Evolutionary conservation across 2,797 vertebrate genomes (phyloP).

Genomic region (Karalla daura): DNA sequence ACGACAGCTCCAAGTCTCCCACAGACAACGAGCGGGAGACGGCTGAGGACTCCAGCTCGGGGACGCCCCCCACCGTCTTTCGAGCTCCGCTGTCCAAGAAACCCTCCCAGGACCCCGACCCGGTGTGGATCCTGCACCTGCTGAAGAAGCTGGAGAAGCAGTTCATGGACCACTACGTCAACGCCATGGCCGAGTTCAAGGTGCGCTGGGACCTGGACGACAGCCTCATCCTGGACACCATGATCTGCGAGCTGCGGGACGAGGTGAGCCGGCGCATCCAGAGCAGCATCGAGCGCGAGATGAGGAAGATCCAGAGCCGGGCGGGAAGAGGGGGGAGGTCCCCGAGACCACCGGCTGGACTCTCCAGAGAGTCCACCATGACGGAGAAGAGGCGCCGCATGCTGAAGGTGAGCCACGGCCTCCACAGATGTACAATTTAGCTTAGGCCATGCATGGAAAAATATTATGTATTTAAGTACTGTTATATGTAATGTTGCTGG

Average conservation of each 20-base stretch:
- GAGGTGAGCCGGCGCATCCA: slow-evolving; percentile 89
- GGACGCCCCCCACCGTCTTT: slow-evolving; percentile 40
- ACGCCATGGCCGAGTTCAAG: slow-evolving; percentile 87
- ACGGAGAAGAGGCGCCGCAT: slow-evolving; percentile 84
- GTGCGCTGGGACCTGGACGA: slow-evolving; percentile 90
- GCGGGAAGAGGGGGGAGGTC: slow-evolving; percentile 51
- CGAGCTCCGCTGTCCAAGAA: slow-evolving; percentile 39
- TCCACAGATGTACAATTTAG: too few species aligned
- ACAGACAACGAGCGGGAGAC: slow-evolving; percentile 69
- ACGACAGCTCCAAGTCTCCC: slow-evolving; percentile 69
- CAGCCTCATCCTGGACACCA: slow-evolving; percentile 82
- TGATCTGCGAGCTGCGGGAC: slow-evolving; percentile 88
- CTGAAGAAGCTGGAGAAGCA: slow-evolving; percentile 90
- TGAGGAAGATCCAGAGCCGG: slow-evolving; percentile 85
- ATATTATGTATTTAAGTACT: too few species aligned
- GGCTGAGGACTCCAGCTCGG: slow-evolving; percentile 56
- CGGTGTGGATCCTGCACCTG: slow-evolving; percentile 86
- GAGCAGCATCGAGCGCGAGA: slow-evolving; percentile 84
- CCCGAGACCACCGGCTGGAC: slow-evolving; percentile 65
- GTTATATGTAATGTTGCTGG: too few species aligned
- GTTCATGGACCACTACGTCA: slow-evolving; percentile 89
- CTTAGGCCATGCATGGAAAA: too few species aligned
- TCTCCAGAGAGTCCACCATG: slow-evolving; percentile 76
- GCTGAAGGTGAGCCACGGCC: slow-evolving; percentile 82
- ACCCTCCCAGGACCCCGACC: slow-evolving; percentile 80